These are phyloP conservation scores for Bubalus kerabau DNA, from an alignment of 2,113 vertebrate species.

Conservation along the genomic window DNA sequence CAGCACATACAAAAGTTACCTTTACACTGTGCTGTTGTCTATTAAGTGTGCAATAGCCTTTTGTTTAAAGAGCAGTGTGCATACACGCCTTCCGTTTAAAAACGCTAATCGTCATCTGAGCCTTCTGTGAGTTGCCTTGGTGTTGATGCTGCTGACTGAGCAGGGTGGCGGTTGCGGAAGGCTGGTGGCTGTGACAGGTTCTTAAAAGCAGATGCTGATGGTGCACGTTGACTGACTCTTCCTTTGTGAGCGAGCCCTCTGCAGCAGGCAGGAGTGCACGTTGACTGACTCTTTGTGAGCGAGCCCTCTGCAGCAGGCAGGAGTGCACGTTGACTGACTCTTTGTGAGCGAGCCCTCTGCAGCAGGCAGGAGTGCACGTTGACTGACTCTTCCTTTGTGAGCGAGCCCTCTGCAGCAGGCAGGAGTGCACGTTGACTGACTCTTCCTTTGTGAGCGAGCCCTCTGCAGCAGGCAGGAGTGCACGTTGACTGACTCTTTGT, in stretches of 20 bases:
- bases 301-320: no score
- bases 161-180: neutral
- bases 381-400: no score
- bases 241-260: no score
- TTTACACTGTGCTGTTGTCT: no score
- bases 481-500: no score
- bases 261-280: no score
- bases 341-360: neutral
- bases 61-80: neutral
- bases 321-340: neutral
- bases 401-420: no score
- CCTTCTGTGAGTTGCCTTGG: neutral
- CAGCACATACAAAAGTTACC: neutral
- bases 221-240: no score
- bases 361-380: neutral
- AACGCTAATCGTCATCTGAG: neutral
- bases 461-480: neutral
- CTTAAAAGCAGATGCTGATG: neutral
- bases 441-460: neutral
- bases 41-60: neutral
- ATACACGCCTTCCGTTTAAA: neutral
- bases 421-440: neutral
- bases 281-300: no score
- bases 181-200: neutral
- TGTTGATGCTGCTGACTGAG: neutral